phyloP scores from a whole-genome alignment of 2,888 invertebrate genomes.

The Brenthis daphne region DNA sequence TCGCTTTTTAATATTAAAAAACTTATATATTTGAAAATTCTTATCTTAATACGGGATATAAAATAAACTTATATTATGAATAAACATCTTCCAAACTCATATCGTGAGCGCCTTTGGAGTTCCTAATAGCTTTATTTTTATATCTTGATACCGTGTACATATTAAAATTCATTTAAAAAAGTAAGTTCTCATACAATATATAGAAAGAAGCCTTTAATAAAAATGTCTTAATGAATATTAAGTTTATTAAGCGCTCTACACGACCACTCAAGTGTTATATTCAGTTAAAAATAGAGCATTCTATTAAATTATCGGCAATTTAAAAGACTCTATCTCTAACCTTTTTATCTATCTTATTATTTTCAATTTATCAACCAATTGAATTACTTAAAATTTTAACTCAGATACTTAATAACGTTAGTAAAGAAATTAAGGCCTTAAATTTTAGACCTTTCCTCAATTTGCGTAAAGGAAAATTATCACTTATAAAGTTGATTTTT shows the following conservation, averaged over 20 bases:
- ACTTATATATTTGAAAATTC: background rate
- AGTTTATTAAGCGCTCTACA: background rate
- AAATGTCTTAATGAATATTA: slow-evolving; percentile 1
- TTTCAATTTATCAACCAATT: background rate
- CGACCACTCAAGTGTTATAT: background rate
- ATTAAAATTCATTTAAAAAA: background rate
- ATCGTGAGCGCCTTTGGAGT: slow-evolving; percentile 7
- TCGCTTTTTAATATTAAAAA: background rate
- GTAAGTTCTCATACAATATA: background rate
- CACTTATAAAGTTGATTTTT: background rate
- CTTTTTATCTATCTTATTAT: background rate
- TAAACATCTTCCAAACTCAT: slow-evolving; percentile 17
- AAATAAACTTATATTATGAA: slow-evolving; percentile 10
- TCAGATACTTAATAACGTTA: slow-evolving; percentile 3
- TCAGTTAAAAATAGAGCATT: background rate
- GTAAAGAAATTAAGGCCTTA: background rate
- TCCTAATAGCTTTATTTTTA: slow-evolving; percentile 13
- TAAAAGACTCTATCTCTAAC: background rate
- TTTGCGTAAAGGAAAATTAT: background rate
- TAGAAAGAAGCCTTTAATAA: background rate
- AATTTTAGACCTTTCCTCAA: background rate
- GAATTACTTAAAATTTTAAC: slow-evolving; percentile 5
- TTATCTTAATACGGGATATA: background rate
- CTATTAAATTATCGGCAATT: background rate
- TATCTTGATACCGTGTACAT: slow-evolving; percentile 3